Evolutionary conservation across 2,113 vertebrate genomes (phyloP), one percentile per base, ranked within the genome.

Genomic region (Microtus montanus): DNA sequence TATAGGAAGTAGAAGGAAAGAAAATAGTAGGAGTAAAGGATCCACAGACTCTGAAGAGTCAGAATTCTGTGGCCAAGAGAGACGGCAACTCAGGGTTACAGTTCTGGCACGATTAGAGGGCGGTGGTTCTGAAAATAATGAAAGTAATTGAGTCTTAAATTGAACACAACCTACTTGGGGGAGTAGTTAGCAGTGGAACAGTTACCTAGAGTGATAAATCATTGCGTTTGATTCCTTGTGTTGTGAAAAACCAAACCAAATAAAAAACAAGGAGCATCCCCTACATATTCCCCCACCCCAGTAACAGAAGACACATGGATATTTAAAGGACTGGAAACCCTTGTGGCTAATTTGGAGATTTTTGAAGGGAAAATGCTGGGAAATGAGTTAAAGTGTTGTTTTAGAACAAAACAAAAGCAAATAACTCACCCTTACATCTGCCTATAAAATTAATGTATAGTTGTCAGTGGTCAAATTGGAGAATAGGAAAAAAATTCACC

Each of bases 141-240:
- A 74, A 91, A 78, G 64, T 91, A 75, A 92, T 52, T 80, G 68
- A 91, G 35, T 92, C 97, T 94, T 91, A 64, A 82, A 54, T 94
- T 93, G 91, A n/a, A 89, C 5, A 26, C 12, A 85, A 4, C 19
- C 12, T 70, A 10, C 70, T 22, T 73, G 19, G 70, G 33, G 35
- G 17, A 73, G 70, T 38, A 22, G n/a, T 82, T n/a, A 89, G 44
- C 64, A 38, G 47, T 79, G 47, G 75, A 80, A 19, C 17, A 82
- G 19, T 89, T 93, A 61, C n/a, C 13, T 84, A 58, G n/a, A 8
- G 13, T 61, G 30, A 64, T 54, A 68, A 64, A 35, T 8, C 58
- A 10, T 15, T 90, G 35, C 28, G 9, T 89, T 89, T 22, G 12
- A 41, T 83, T 33, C 44, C 26, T 38, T 20, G 15, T 54, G 49